These are phyloP conservation scores for Babylonia areolata DNA, from an alignment of 1,140 invertebrate genomes.

Conservation along the genomic window DNA sequence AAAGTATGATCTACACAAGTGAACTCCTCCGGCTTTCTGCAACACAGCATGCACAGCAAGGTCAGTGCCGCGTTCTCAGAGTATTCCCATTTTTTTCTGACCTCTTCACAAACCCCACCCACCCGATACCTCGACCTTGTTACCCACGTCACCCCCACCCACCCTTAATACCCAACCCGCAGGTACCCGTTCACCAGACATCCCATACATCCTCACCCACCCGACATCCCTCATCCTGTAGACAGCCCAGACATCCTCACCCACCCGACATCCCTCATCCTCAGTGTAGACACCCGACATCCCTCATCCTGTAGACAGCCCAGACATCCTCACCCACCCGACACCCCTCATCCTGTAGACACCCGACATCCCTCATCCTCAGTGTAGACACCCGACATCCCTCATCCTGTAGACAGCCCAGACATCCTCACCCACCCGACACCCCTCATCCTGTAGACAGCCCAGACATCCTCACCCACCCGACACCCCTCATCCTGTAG, in stretches of 20 bases:
- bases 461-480: no score
- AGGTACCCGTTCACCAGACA: no score
- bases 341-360: no score
- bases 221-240: no score
- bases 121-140: neutral
- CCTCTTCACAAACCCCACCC: neutral
- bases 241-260: no score
- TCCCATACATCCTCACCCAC: no score
- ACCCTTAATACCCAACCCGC: neutral
- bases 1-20: slow-evolving; percentile 32
- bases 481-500: neutral
- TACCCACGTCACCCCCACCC: neutral
- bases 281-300: no score
- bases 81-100: neutral
- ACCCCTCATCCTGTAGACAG: no score
- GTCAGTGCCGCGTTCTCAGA: neutral
- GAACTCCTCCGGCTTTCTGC: slow-evolving; percentile 8
- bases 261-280: neutral
- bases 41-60: slow-evolving; percentile 1
- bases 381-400: no score
- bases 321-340: neutral
- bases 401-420: no score
- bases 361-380: no score
- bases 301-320: neutral
- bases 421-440: no score